Conservation (phyloP, 2,888 invertebrate species). For the Aromia moschata region DNA sequence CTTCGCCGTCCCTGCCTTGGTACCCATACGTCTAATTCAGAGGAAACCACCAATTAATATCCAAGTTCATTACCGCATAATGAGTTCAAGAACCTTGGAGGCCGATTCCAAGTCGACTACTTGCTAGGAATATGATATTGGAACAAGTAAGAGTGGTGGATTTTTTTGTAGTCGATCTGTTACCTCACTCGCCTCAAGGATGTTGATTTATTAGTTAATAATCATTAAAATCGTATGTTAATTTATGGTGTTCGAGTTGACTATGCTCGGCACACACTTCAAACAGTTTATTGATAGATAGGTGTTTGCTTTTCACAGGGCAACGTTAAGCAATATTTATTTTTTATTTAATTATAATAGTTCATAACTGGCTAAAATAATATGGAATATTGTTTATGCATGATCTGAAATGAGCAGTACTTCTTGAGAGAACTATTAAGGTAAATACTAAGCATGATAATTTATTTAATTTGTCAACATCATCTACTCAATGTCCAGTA, state of each 20-base stretch:
- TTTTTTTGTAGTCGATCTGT: constrained; percentile 6
- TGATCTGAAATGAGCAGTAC: no score
- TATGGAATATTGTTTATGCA: no score
- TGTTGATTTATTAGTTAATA: constrained; percentile 20
- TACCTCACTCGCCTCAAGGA: not conserved
- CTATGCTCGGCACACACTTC: constrained; percentile 8
- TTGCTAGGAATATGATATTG: not conserved
- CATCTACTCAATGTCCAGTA: no score
- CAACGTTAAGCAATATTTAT: constrained; percentile 9
- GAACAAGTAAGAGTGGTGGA: constrained; percentile 23
- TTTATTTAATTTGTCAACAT: no score
- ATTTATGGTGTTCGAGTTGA: constrained; percentile 6
- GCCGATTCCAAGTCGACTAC: not conserved
- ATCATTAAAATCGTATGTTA: constrained; percentile 11
- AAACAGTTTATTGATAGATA: constrained; percentile 7
- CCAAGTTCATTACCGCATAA: constrained; percentile 25
- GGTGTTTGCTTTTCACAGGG: constrained; percentile 10
- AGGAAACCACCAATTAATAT: constrained; percentile 25
- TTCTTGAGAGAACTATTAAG: no score
- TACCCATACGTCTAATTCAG: constrained; percentile 11
- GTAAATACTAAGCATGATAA: no score
- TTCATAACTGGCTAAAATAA: no score
- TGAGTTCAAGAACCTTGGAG: constrained; percentile 24
- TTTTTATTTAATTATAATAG: no score
- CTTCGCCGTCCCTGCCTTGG: no score